Conservation (phyloP, 2,113 vertebrate genomes). For the Cyanoramphus novaezelandiae region DNA sequence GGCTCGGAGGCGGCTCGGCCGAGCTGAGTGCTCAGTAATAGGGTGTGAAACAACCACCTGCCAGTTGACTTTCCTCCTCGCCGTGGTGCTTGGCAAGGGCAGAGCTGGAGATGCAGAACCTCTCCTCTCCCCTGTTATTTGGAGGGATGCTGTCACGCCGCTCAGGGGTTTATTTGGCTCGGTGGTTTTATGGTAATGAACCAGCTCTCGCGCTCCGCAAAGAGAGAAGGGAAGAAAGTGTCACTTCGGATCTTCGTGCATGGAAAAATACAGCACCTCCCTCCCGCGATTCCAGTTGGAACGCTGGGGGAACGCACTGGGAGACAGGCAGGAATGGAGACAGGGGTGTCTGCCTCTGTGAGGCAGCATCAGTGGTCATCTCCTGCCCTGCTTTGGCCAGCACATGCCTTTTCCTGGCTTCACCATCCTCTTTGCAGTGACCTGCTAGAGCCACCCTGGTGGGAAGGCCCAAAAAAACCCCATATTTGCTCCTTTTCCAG, state of each 20-base stretch:
- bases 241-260: conserved; percentile 8
- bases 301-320: background rate
- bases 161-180: background rate
- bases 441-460: too few relatives aligned
- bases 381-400: background rate
- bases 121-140: background rate
- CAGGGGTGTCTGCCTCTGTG: accelerated
- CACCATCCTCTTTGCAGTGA: background rate
- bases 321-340: background rate
- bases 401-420: background rate
- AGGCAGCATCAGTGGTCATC: background rate
- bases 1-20: background rate
- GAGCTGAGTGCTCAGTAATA: background rate
- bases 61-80: background rate
- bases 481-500: background rate
- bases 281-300: background rate
- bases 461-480: too few relatives aligned
- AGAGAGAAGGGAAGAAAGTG: background rate
- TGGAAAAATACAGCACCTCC: conserved; percentile 49
- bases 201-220: background rate
- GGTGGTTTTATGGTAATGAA: conserved; percentile 16
- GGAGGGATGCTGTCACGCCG: background rate
- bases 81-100: conserved; percentile 21
- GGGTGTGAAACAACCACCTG: conserved; percentile 44
- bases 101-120: background rate